Evolutionary conservation across 2,113 vertebrate genomes (phyloP).

Genomic region (Heptranchias perlo): DNA sequence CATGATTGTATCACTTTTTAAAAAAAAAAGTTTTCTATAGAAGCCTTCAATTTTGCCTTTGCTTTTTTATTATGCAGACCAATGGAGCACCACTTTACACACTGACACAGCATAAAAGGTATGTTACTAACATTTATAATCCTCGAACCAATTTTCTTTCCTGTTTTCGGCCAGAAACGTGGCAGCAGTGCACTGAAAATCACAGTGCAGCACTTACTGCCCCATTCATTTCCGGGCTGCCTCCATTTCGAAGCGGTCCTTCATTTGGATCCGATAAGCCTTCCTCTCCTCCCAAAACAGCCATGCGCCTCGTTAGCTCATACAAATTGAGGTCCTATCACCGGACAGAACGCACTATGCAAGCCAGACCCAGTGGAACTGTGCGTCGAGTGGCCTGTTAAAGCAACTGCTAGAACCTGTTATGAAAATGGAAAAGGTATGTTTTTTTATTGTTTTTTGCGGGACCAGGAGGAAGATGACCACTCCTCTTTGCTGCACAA

Average conservation of each 20-base stretch:
- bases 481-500: too few species aligned
- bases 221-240: background rate
- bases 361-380: too few species aligned
- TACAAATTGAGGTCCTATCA: background rate
- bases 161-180: background rate
- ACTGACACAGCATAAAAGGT: slow-evolving; percentile 77
- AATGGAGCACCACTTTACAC: slow-evolving; percentile 64
- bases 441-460: too few species aligned
- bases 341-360: too few species aligned
- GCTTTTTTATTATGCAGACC: slow-evolving; percentile 56
- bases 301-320: background rate
- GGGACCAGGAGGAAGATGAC: too few species aligned
- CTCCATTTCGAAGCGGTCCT: background rate
- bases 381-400: too few species aligned
- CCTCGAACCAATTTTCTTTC: background rate
- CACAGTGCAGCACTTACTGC: background rate
- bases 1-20: background rate
- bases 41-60: background rate
- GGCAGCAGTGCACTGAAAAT: background rate
- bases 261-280: background rate
- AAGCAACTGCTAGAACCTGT: too few species aligned
- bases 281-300: background rate
- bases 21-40: background rate
- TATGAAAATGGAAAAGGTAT: too few species aligned
- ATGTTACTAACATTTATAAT: slow-evolving; percentile 22